phyloP scores from a whole-genome alignment of 2,113 vertebrate species.

The Phylloscopus whistleri region DNA sequence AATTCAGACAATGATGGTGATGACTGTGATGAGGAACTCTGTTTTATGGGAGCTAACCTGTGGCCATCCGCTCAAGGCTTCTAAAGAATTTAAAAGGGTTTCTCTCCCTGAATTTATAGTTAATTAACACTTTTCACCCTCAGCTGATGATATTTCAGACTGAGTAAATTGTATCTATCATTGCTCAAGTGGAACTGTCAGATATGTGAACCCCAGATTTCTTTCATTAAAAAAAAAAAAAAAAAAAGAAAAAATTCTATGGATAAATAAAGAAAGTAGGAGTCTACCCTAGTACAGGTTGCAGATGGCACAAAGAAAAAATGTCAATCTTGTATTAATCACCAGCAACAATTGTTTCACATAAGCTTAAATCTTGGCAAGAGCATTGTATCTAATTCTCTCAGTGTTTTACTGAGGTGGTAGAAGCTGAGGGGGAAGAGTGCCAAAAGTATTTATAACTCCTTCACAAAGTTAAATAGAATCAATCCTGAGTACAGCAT shows the following conservation, averaged over 20 bases:
- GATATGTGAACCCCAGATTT: not conserved
- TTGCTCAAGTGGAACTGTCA: not conserved
- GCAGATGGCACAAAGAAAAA: not conserved
- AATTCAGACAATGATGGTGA: not conserved
- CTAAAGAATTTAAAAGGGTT: not conserved
- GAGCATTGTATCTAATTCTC: not conserved
- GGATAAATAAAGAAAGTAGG: not conserved
- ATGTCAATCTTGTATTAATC: not conserved
- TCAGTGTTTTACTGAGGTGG: not conserved
- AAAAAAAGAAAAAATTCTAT: not conserved
- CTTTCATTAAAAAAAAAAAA: not conserved
- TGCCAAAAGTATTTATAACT: not conserved
- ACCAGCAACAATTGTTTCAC: not conserved
- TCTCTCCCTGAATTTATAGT: not conserved
- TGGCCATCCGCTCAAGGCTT: not conserved
- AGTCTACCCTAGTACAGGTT: not conserved
- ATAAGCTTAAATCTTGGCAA: not conserved
- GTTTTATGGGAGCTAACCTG: not conserved
- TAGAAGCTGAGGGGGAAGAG: not conserved
- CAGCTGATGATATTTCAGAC: not conserved
- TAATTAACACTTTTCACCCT: constrained; percentile 23
- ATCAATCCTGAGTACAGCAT: not conserved
- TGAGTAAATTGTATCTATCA: not conserved
- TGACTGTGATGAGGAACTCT: not conserved
- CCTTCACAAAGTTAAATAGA: not conserved